phyloP scores from a whole-genome alignment of 2,888 invertebrate species.

The Monochamus alternatus region DNA sequence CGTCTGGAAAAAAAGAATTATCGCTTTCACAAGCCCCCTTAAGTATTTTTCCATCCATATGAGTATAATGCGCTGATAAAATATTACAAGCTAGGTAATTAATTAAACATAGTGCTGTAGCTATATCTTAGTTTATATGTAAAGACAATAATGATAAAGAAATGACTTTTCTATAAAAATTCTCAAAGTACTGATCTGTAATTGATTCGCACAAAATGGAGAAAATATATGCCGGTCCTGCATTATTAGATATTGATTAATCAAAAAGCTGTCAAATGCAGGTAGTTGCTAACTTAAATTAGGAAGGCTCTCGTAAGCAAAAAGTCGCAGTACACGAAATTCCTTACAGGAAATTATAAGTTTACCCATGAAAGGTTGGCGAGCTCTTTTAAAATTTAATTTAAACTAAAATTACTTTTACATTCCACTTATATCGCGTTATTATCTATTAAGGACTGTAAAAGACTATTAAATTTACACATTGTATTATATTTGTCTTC shows the following conservation, averaged over 20 bases:
- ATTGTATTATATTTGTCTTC: too few relatives aligned
- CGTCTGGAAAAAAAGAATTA: too few relatives aligned
- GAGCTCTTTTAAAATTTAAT: conserved; percentile 25
- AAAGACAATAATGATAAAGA: too few relatives aligned
- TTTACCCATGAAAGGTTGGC: conserved; percentile 1
- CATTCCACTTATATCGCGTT: not conserved
- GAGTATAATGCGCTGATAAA: too few relatives aligned
- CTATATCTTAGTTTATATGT: too few relatives aligned
- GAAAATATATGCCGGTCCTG: conserved; percentile 1
- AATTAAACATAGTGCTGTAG: too few relatives aligned
- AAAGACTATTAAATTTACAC: not conserved
- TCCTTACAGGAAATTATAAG: conserved; percentile 20
- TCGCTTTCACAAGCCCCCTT: too few relatives aligned
- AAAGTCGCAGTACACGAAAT: conserved; percentile 27
- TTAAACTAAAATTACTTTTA: conserved; percentile 19
- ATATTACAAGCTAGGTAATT: too few relatives aligned
- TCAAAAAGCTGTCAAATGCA: conserved; percentile 38
- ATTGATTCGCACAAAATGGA: too few relatives aligned
- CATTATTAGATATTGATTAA: conserved; percentile 40
- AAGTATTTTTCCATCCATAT: too few relatives aligned
- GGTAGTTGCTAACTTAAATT: conserved; percentile 39
- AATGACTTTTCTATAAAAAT: too few relatives aligned
- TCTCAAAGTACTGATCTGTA: too few relatives aligned
- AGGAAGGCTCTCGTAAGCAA: conserved; percentile 27
- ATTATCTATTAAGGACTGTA: not conserved